Conservation (phyloP, 2,888 invertebrate species). For the Cotesia congregata region DNA sequence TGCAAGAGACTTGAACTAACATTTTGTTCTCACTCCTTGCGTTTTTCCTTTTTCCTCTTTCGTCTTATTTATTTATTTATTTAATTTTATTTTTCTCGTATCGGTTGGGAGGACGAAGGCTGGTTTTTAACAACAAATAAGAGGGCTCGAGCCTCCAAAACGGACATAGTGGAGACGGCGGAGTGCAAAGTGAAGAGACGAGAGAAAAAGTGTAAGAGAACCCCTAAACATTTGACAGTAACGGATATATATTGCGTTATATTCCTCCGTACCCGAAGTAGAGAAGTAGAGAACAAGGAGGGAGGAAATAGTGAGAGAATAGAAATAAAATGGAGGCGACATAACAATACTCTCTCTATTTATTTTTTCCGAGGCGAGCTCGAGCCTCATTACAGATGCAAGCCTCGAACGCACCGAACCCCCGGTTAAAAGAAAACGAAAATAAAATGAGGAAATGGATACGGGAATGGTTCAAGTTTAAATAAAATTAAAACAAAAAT, state of each 20-base stretch:
- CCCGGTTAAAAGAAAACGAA: not conserved
- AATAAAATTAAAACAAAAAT: conserved; percentile 25
- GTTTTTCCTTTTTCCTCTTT: conserved; percentile 1
- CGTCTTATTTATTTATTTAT: conserved; percentile 14
- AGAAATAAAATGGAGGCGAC: not conserved
- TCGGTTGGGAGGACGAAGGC: conserved; percentile 20
- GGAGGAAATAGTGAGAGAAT: conserved; percentile 7
- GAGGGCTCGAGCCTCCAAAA: not conserved
- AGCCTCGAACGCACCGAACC: conserved; percentile 34
- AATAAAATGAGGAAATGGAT: conserved; percentile 5
- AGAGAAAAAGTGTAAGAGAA: conserved; percentile 24
- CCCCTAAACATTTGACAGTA: conserved; percentile 37
- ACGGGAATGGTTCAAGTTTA: not conserved
- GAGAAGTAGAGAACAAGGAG: no score
- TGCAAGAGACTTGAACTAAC: conserved; percentile 34
- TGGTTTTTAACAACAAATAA: conserved; percentile 25
- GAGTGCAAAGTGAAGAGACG: conserved; percentile 33
- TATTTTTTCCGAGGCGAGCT: conserved; percentile 29
- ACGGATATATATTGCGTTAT: conserved; percentile 40
- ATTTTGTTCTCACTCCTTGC: conserved; percentile 18
- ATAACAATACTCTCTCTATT: conserved; percentile 30
- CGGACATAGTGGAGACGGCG: not conserved
- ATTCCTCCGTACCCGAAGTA: conserved; percentile 14
- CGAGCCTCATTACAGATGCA: conserved; percentile 40
- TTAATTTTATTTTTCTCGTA: conserved; percentile 23